Evolutionary conservation across 2,888 invertebrate genomes (phyloP).

Genomic region (Cephus runcator): DNA sequence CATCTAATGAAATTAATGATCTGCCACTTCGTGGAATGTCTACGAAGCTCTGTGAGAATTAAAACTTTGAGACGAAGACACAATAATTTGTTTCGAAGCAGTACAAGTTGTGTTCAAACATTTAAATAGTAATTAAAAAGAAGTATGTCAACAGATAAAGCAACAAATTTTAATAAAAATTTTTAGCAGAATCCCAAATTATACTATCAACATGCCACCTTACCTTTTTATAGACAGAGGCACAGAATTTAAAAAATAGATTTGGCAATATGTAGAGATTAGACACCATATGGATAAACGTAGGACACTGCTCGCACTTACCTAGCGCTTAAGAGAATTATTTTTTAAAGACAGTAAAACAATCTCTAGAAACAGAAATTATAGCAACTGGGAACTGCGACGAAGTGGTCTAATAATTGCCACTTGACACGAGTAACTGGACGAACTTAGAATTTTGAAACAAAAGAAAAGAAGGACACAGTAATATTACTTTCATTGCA

Average conservation of each 20-base stretch:
- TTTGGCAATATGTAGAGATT: neutral
- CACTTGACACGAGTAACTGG: neutral
- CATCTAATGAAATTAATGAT: neutral
- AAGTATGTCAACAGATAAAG: neutral
- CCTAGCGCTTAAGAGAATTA: neutral
- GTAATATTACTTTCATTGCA: neutral
- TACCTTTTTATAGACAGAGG: constrained; percentile 29
- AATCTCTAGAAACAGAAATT: neutral
- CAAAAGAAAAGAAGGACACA: neutral
- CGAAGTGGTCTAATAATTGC: neutral
- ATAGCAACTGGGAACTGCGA: too few species aligned
- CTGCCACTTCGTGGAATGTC: neutral
- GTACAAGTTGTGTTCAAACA: neutral
- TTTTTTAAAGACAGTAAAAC: neutral
- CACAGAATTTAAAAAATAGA: neutral
- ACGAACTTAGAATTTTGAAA: neutral
- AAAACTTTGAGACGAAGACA: neutral
- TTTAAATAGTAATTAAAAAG: neutral
- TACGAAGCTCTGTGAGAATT: neutral
- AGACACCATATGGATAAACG: neutral
- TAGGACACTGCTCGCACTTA: neutral
- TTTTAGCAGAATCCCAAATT: neutral
- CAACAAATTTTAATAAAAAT: neutral
- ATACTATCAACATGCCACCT: constrained; percentile 32
- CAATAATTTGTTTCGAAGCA: neutral